Percentiles rank a stretch among this genome's conserved stretches.
These are phyloP conservation scores for Nothocercus nigrocapillus DNA, from an alignment of 2,113 vertebrate genomes.

Conservation along the genomic window DNA sequence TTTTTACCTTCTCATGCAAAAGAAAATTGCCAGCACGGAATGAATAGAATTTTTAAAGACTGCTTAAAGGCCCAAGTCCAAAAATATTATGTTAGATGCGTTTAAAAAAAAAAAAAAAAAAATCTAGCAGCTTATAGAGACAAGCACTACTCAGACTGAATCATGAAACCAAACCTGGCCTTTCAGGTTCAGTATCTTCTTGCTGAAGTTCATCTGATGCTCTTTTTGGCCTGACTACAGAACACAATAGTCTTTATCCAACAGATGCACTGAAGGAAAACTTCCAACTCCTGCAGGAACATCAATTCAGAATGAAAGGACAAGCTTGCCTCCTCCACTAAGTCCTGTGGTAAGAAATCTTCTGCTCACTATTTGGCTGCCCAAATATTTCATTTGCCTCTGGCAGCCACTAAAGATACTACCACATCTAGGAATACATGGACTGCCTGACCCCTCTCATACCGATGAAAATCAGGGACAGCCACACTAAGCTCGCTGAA, in stretches of 20 bases:
- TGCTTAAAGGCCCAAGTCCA: background rate
- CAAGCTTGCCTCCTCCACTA: background rate
- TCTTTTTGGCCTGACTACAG: background rate
- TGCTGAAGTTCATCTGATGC: background rate
- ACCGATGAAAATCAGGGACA: background rate
- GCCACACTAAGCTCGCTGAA: rapidly evolving
- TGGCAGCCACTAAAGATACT: background rate
- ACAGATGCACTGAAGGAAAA: background rate
- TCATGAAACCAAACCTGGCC: rapidly evolving
- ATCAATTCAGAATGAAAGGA: background rate
- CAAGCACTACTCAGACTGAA: background rate
- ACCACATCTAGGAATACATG: rapidly evolving
- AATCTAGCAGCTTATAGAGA: background rate
- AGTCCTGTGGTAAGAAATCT: background rate
- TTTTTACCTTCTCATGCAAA: background rate
- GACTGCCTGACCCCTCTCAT: background rate
- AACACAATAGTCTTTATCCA: background rate
- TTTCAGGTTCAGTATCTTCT: background rate
- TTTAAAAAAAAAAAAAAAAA: background rate
- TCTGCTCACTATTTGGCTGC: background rate
- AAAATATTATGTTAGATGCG: background rate
- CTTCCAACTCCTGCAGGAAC: background rate
- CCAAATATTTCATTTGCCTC: background rate
- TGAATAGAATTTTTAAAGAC: conserved; percentile 8
- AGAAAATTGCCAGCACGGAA: background rate